Evolutionary conservation across 2,797 vertebrate genomes (phyloP).

Genomic region (Pagetopsis macropterus): DNA sequence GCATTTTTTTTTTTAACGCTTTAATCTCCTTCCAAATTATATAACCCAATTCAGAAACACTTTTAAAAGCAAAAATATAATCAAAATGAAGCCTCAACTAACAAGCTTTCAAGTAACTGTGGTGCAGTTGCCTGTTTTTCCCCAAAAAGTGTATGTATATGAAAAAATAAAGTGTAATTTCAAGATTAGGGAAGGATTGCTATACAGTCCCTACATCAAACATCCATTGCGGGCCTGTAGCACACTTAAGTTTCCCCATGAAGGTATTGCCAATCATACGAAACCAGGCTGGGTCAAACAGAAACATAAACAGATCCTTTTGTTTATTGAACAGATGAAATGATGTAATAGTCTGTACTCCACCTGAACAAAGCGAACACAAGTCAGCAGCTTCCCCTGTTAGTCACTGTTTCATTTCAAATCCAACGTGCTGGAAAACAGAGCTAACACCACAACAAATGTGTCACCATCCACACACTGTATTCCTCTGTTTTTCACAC

Average conservation of each 20-base stretch:
- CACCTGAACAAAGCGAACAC: not conserved
- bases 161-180: not conserved
- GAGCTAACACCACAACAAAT: conserved; percentile 11
- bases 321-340: no score
- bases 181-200: not conserved
- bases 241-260: not conserved
- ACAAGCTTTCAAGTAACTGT: not conserved
- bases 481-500: conserved; percentile 14
- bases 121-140: not conserved
- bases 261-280: not conserved
- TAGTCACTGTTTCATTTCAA: conserved; percentile 13
- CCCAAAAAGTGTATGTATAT: no score
- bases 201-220: not conserved
- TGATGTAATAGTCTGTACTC: not conserved
- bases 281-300: not conserved
- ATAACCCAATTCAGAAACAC: not conserved
- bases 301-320: no score
- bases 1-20: no score
- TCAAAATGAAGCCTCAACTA: no score
- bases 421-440: conserved; percentile 14
- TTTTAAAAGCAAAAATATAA: not conserved
- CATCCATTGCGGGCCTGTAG: not conserved
- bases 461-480: conserved; percentile 10
- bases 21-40: not conserved
- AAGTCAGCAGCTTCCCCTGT: not conserved